phyloP scores from a whole-genome alignment of 2,888 invertebrate genomes.

The Hirtodrosophila duncani region DNA sequence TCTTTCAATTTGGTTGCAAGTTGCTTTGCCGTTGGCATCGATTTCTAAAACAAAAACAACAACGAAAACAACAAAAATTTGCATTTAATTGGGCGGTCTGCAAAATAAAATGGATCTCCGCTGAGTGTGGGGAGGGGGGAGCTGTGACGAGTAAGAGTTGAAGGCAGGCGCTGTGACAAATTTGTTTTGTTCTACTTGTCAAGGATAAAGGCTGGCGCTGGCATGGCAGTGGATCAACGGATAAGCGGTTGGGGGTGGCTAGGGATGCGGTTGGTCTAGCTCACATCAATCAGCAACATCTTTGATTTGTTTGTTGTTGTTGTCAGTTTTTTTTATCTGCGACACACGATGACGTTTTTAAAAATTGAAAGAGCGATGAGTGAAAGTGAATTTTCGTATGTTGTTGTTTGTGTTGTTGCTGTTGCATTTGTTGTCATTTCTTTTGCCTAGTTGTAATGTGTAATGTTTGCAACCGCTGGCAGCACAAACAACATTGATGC shows the following conservation, averaged over 20 bases:
- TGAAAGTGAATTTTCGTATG: constrained; percentile 67
- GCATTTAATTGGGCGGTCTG: constrained; percentile 67
- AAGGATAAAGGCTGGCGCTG: constrained; percentile 24
- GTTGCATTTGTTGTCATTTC: constrained; percentile 63
- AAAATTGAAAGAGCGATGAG: constrained; percentile 62
- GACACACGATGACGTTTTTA: constrained; percentile 68
- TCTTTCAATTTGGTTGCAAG: constrained; percentile 39
- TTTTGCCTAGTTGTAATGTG: constrained; percentile 62
- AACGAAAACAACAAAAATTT: constrained; percentile 41
- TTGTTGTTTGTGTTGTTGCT: constrained; percentile 30
- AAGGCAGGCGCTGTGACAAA: constrained; percentile 49
- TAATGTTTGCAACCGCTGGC: constrained; percentile 51
- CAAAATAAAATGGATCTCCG: background rate
- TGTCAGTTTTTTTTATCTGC: constrained; percentile 27
- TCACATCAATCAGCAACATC: constrained; percentile 59
- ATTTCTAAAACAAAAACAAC: constrained; percentile 56
- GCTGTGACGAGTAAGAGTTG: background rate
- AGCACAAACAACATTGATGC: constrained; percentile 13
- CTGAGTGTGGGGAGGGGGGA: constrained; percentile 1
- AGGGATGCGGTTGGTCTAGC: constrained; percentile 13
- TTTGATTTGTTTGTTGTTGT: constrained; percentile 41
- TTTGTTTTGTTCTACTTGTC: constrained; percentile 67
- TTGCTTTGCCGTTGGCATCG: constrained; percentile 39
- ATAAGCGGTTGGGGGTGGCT: constrained; percentile 12
- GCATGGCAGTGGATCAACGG: constrained; percentile 27